Evolutionary conservation across 2,113 vertebrate genomes (phyloP), one percentile per base, ranked within the genome.

Genomic region (Scatophagus argus): DNA sequence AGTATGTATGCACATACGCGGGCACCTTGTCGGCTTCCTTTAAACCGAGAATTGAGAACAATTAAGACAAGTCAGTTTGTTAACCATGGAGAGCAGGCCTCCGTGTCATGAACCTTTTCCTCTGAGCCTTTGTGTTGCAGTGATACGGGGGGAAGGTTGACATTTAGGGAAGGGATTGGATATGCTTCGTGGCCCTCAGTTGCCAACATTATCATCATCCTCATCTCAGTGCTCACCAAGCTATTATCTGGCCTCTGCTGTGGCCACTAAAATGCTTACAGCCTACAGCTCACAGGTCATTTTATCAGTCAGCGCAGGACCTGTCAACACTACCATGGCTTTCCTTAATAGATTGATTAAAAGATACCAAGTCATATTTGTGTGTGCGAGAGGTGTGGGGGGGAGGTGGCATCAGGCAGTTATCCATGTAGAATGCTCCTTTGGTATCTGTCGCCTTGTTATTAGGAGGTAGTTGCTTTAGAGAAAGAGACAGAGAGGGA

Each of bases 271-370:
- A 41, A 77, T 66, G 80, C 58, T 39, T 1, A n/a, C 81, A 84
- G n/a, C n/a, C 62, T 67, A 78, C 44, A 16, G 58, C 82, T 71
- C 71, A 44, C 3, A 29, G 87, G 89, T 91, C 84, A 87, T 82
- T 86, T 88, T 92, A 93, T 93, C 91, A 85, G 82, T 56, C 75
- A 23, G 60, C 1, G 29, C 16, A 11, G 38, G 63, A 67, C 67
- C 80, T 85, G 83, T 86, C 86, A 74, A 60, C 55, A 29, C 78
- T 52, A 58, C 16, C 78, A 49, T 6, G 6, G 75, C 81, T 85
- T 52, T 70, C 70, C 70, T 74, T 92, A 90, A 90, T 77, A 87
- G 91, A 93, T 92, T 88, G 90, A 91, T 93, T 87, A 89, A 90
- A 90, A 89, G 89, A 90, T 92, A 85, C 11, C 10, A n/a, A 55